phyloP scores from a whole-genome alignment of 2,113 vertebrate genomes.

The Cebidichthys violaceus region DNA sequence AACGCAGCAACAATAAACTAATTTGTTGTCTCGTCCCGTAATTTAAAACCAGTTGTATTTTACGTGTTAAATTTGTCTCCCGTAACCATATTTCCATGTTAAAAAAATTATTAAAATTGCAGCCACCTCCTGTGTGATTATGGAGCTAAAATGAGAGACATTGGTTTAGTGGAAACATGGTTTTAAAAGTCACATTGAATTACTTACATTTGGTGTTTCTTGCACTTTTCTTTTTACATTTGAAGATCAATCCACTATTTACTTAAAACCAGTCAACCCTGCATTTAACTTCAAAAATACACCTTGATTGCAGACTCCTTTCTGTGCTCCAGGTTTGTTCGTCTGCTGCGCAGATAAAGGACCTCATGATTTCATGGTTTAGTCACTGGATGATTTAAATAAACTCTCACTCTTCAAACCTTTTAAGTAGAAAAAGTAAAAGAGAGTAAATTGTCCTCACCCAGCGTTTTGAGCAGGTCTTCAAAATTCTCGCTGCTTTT shows the following conservation, averaged over 20 bases:
- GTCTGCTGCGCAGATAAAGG: neutral
- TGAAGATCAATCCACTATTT: neutral
- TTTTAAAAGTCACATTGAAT: neutral
- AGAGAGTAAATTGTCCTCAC: constrained; percentile 76
- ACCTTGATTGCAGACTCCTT: neutral
- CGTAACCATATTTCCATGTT: neutral
- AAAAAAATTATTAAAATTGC: neutral
- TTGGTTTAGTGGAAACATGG: neutral
- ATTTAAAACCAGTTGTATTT: constrained; percentile 39
- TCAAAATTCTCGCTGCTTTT: constrained; percentile 93
- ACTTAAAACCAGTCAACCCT: neutral
- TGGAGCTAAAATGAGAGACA: neutral
- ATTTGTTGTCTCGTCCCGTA: neutral
- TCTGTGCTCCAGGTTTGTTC: neutral
- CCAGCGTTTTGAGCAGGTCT: constrained; percentile 92
- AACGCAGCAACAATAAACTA: neutral
- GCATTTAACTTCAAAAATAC: neutral
- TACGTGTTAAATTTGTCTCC: neutral
- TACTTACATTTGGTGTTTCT: neutral
- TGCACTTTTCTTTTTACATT: neutral
- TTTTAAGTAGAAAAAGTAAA: neutral
- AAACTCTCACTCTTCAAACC: constrained; percentile 17
- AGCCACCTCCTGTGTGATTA: neutral
- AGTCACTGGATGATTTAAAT: neutral
- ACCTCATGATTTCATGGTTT: neutral